These are phyloP conservation scores for Leptonema lineaticorne DNA, from an alignment of 1,140 invertebrate genomes.

Conservation along the genomic window DNA sequence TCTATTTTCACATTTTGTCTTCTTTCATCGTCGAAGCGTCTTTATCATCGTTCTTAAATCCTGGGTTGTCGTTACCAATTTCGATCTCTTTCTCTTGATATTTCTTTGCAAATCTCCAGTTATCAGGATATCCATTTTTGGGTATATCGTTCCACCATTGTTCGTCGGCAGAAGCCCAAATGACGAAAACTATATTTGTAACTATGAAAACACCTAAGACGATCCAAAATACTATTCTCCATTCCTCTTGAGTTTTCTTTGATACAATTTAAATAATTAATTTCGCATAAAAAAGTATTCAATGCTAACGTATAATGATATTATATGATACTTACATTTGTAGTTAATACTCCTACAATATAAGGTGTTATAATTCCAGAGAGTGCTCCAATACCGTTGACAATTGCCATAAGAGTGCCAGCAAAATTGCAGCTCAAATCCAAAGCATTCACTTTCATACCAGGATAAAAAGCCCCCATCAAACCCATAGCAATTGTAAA, in stretches of 20 bases:
- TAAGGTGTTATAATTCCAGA: slow-evolving; percentile 74
- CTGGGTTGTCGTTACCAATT: neutral
- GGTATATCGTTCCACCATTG: slow-evolving; percentile 63
- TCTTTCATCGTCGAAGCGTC: neutral
- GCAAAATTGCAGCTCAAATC: slow-evolving; percentile 79
- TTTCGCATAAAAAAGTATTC: neutral
- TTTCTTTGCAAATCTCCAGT: slow-evolving; percentile 26
- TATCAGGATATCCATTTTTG: slow-evolving; percentile 35
- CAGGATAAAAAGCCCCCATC: slow-evolving; percentile 69
- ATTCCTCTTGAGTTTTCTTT: slow-evolving; percentile 53
- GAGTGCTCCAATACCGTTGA: slow-evolving; percentile 75
- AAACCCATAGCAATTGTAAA: slow-evolving; percentile 70
- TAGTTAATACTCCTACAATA: slow-evolving; percentile 74
- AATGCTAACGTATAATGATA: neutral
- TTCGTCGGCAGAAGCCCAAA: slow-evolving; percentile 64
- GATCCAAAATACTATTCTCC: slow-evolving; percentile 77
- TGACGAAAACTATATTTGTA: slow-evolving; percentile 67
- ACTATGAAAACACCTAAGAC: slow-evolving; percentile 64
- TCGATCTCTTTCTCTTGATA: neutral
- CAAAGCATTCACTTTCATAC: slow-evolving; percentile 72
- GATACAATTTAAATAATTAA: slow-evolving; percentile 5
- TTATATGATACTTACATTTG: slow-evolving; percentile 60
- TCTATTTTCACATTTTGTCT: neutral
- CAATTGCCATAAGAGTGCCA: slow-evolving; percentile 76
- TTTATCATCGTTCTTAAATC: neutral